Evolutionary conservation across 1,140 invertebrate species (phyloP).

Genomic region (Ericerus pela): DNA sequence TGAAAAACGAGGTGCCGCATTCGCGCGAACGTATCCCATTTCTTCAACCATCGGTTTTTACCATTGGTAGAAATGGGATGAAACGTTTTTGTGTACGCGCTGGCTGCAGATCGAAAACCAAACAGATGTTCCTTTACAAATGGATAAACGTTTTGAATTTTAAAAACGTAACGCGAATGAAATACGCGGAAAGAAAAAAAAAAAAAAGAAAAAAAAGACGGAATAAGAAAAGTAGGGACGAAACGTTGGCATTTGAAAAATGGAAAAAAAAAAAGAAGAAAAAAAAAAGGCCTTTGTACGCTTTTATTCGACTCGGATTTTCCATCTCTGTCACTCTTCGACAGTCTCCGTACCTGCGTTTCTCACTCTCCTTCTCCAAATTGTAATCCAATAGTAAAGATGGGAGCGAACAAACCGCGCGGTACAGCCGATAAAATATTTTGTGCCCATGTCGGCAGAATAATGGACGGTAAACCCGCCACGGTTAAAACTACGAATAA

Average conservation of each 20-base stretch:
- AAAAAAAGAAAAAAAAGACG: too few species aligned
- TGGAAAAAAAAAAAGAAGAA: too few species aligned
- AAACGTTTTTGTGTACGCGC: too few species aligned
- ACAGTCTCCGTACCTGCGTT: too few species aligned
- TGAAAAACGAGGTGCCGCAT: slow-evolving; percentile 4
- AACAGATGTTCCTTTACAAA: slow-evolving; percentile 10
- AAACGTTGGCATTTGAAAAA: neutral
- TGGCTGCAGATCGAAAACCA: neutral
- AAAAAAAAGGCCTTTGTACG: too few species aligned
- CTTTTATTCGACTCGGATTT: slow-evolving; percentile 5
- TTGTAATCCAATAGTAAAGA: slow-evolving; percentile 12
- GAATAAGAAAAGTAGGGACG: slow-evolving; percentile 1
- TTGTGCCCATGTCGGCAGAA: neutral
- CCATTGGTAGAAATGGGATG: neutral
- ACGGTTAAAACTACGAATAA: slow-evolving; percentile 3
- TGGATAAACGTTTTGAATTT: slow-evolving; percentile 10
- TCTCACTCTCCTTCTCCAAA: too few species aligned
- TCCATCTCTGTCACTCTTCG: too few species aligned
- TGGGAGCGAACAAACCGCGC: slow-evolving; percentile 7
- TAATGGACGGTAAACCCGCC: neutral
- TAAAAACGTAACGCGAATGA: too few species aligned
- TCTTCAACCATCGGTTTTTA: neutral
- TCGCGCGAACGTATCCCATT: neutral
- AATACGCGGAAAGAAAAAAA: too few species aligned
- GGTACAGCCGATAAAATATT: too few species aligned